Conservation (phyloP, 2,888 invertebrate species). For the Brachyptera risi region DNA sequence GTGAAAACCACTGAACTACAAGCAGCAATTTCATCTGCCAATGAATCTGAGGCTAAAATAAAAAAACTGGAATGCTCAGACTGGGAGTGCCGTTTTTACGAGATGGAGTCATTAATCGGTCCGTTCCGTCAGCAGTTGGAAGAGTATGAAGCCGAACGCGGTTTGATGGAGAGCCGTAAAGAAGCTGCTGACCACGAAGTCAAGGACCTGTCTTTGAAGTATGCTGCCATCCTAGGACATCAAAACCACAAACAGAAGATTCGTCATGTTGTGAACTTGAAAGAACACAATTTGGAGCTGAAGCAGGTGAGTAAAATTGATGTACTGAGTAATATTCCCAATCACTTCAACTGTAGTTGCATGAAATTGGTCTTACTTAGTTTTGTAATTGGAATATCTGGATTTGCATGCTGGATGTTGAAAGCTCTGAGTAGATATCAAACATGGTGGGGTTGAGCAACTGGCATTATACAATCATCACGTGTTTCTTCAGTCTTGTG, state of each 20-base stretch:
- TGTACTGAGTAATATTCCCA: too few species aligned
- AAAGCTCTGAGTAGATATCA: too few species aligned
- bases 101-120: slow-evolving; percentile 41
- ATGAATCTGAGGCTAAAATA: neutral
- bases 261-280: slow-evolving; percentile 51
- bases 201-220: slow-evolving; percentile 52
- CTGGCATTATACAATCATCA: too few species aligned
- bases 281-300: slow-evolving; percentile 46
- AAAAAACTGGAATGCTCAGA: slow-evolving; percentile 21
- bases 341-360: too few species aligned
- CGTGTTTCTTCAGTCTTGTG: too few species aligned
- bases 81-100: slow-evolving; percentile 38
- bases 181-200: slow-evolving; percentile 48
- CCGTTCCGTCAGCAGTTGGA: slow-evolving; percentile 49
- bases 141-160: slow-evolving; percentile 48
- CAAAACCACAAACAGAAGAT: slow-evolving; percentile 63
- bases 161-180: slow-evolving; percentile 43
- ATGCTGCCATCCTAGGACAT: slow-evolving; percentile 58
- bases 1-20: neutral
- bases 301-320: too few species aligned
- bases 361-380: too few species aligned
- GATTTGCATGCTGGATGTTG: too few species aligned
- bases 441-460: too few species aligned
- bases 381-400: too few species aligned
- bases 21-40: neutral